Evolutionary conservation across 2,888 invertebrate species (phyloP).

Genomic region (Campoplex capitator): DNA sequence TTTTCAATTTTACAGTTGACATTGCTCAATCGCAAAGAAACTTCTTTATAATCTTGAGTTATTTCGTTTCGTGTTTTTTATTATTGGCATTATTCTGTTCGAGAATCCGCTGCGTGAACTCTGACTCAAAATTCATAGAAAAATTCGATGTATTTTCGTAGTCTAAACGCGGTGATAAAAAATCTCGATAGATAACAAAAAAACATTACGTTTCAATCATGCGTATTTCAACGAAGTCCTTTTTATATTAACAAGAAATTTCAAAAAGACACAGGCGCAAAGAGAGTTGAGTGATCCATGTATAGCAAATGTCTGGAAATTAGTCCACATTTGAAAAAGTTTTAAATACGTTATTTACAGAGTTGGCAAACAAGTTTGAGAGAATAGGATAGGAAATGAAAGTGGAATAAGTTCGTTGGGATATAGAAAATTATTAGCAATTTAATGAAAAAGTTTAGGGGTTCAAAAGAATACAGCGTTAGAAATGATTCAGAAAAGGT

Average conservation of each 20-base stretch:
- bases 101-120: neutral
- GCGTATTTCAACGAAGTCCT: neutral
- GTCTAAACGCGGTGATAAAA: neutral
- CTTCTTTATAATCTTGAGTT: neutral
- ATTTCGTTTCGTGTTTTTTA: neutral
- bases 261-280: neutral
- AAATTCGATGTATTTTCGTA: neutral
- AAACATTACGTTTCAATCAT: neutral
- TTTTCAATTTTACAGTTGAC: neutral
- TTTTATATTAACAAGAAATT: neutral
- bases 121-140: neutral
- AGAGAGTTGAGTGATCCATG: neutral
- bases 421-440: neutral
- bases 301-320: neutral
- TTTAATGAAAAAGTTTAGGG: neutral
- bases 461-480: slow-evolving; percentile 26
- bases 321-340: neutral
- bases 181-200: neutral
- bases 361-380: neutral
- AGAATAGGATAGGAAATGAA: neutral
- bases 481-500: slow-evolving; percentile 52
- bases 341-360: neutral
- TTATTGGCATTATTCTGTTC: neutral
- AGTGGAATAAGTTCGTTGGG: neutral
- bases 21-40: neutral